phyloP scores from a whole-genome alignment of 2,888 invertebrate species.

The Aromia moschata region DNA sequence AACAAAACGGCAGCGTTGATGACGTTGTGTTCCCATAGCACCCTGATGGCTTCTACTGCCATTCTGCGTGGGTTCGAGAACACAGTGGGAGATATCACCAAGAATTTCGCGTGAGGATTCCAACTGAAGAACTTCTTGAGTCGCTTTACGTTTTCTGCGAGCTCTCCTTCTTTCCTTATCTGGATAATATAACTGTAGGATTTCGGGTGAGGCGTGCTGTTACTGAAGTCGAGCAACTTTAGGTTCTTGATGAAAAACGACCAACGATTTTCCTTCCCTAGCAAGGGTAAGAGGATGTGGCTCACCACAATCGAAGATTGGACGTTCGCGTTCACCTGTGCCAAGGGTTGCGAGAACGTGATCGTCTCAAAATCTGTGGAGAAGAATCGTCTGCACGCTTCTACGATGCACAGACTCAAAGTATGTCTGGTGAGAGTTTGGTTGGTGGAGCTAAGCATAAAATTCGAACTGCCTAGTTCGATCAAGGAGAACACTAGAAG shows the following conservation, averaged over 20 bases:
- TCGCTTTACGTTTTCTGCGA: background rate
- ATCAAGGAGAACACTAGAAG: background rate
- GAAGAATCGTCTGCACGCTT: background rate
- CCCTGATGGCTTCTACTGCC: constrained; percentile 33
- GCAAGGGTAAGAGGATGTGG: background rate
- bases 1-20: constrained; percentile 45
- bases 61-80: constrained; percentile 29
- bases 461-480: background rate
- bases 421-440: background rate
- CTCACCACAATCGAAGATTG: background rate
- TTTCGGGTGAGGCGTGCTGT: too few relatives aligned
- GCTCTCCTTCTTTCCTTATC: background rate
- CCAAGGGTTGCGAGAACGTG: background rate
- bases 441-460: background rate
- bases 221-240: background rate
- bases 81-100: constrained; percentile 38
- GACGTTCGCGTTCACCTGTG: background rate
- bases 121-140: background rate
- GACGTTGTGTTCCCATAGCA: constrained; percentile 34
- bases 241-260: background rate
- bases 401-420: background rate
- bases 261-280: background rate
- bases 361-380: background rate
- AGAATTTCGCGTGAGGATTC: constrained; percentile 34
- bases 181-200: background rate